Conservation (phyloP, 2,797 vertebrate genomes). For the Sciurus carolinensis region DNA sequence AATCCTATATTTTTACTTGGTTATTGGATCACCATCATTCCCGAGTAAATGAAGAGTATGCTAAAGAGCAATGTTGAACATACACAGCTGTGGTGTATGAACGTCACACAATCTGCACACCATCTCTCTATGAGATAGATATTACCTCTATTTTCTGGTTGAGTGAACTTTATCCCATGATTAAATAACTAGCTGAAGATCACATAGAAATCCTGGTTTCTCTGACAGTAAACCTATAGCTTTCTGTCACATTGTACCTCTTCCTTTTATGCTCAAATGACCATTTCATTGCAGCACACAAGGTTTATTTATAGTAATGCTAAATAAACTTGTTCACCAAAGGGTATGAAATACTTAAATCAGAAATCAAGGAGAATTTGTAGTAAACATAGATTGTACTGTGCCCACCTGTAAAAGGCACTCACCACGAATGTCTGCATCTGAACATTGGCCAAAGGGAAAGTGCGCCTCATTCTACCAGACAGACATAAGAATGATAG, state of each 20-base stretch:
- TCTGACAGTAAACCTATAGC: background rate
- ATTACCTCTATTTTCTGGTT: background rate
- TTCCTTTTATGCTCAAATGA: background rate
- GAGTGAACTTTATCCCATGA: slow-evolving; percentile 6
- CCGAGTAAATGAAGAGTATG: background rate
- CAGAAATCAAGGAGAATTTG: background rate
- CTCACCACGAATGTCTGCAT: background rate
- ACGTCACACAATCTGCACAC: background rate
- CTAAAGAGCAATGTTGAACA: background rate
- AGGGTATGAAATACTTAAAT: background rate
- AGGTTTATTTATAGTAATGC: background rate
- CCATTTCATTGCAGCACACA: background rate
- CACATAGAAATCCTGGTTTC: background rate
- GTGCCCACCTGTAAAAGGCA: background rate
- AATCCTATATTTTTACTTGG: background rate
- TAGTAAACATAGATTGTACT: background rate
- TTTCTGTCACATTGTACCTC: background rate
- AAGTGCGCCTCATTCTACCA: background rate
- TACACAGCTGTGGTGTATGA: background rate
- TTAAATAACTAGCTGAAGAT: slow-evolving; percentile 29
- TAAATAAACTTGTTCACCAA: background rate
- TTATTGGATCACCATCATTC: background rate
- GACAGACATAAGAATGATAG: background rate
- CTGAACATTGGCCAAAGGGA: background rate
- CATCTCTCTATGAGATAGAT: background rate